These are phyloP conservation scores for Leptinotarsa tumamoca DNA, from an alignment of 2,888 invertebrate species.

Conservation along the genomic window DNA sequence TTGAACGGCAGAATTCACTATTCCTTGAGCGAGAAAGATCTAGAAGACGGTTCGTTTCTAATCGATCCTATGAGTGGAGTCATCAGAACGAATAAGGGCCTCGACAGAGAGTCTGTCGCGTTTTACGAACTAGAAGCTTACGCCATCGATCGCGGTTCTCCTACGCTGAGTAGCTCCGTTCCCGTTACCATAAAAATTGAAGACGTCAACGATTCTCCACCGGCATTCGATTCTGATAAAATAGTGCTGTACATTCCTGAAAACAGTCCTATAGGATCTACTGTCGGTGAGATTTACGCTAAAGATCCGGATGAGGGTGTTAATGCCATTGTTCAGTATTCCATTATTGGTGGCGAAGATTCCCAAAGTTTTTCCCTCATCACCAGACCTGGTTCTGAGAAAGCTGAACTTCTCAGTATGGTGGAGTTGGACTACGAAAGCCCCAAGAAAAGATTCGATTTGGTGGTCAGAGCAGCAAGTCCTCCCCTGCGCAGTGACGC, in stretches of 20 bases:
- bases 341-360: conserved; percentile 94
- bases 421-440: conserved; percentile 96
- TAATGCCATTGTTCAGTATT: conserved; percentile 93
- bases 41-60: conserved; percentile 90
- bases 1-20: conserved; percentile 90
- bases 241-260: conserved; percentile 91
- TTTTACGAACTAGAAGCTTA: conserved; percentile 87
- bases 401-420: conserved; percentile 89
- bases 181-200: conserved; percentile 86
- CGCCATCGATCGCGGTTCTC: conserved; percentile 89
- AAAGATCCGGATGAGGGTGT: conserved; percentile 93
- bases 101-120: conserved; percentile 92
- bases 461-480: conserved; percentile 91
- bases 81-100: conserved; percentile 86
- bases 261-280: conserved; percentile 96
- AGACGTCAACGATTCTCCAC: conserved; percentile 92
- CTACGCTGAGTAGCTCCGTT: conserved; percentile 68
- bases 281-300: conserved; percentile 90
- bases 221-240: conserved; percentile 88
- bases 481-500: conserved; percentile 91
- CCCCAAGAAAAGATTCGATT: conserved; percentile 88
- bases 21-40: conserved; percentile 77
- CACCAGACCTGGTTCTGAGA: conserved; percentile 83
- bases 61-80: conserved; percentile 94
- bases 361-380: conserved; percentile 87